Conservation (phyloP, 2,888 invertebrate species). For the Hedychridium roseum region DNA sequence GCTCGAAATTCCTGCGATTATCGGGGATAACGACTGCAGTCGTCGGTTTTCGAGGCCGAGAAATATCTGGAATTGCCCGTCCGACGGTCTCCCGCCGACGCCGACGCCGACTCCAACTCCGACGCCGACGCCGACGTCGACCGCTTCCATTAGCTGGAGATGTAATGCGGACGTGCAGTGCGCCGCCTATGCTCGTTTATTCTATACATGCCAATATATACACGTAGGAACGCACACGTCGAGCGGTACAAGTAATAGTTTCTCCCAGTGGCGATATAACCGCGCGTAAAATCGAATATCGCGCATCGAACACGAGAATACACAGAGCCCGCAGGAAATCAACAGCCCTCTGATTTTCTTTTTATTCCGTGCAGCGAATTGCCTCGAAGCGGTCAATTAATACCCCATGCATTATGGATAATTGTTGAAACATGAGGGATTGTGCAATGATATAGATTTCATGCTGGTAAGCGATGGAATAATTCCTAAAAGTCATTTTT, state of each 20-base stretch:
- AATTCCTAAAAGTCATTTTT: too few species aligned
- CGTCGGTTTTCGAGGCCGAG: slow-evolving; percentile 41
- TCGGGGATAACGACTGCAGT: slow-evolving; percentile 39
- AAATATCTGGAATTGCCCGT: slow-evolving; percentile 42
- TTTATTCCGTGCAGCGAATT: not conserved
- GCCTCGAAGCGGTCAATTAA: too few species aligned
- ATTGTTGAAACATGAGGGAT: too few species aligned
- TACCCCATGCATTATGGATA: too few species aligned
- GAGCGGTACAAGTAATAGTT: too few species aligned
- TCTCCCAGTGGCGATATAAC: slow-evolving; percentile 25
- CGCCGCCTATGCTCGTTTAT: slow-evolving; percentile 7
- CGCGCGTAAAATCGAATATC: slow-evolving; percentile 15
- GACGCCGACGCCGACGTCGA: slow-evolving; percentile 26
- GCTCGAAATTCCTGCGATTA: slow-evolving; percentile 44
- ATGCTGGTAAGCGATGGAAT: too few species aligned
- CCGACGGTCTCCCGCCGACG: not conserved
- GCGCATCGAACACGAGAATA: slow-evolving; percentile 6
- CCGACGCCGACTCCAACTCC: slow-evolving; percentile 4
- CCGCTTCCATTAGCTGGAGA: slow-evolving; percentile 44
- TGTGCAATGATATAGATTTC: too few species aligned
- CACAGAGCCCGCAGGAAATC: too few species aligned
- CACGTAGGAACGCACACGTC: too few species aligned
- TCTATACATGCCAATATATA: slow-evolving; percentile 9
- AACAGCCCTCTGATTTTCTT: not conserved
- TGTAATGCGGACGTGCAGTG: slow-evolving; percentile 35